Percentiles rank a stretch among this genome's conserved stretches.
These are phyloP conservation scores for Amblyopsis rosae DNA, from an alignment of 2,113 vertebrate species.

Conservation along the genomic window DNA sequence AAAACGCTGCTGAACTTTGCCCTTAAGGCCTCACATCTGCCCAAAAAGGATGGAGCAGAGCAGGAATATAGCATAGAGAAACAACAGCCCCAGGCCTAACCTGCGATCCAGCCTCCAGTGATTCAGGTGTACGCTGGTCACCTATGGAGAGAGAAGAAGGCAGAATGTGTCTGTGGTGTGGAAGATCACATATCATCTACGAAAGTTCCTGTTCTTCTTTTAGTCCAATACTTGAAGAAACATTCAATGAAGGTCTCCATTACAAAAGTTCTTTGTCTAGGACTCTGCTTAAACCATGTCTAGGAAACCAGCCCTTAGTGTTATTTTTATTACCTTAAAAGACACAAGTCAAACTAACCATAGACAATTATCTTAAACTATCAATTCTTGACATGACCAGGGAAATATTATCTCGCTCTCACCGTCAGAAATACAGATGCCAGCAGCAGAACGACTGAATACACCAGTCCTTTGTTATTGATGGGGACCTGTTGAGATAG, in stretches of 20 bases:
- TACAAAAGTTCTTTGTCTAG: no score
- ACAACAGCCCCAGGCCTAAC: conserved; percentile 74
- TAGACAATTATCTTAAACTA: no score
- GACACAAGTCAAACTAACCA: no score
- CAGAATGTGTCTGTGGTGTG: neutral
- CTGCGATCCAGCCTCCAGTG: conserved; percentile 79
- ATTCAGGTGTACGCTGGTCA: conserved; percentile 77
- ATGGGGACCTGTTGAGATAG: conserved; percentile 69
- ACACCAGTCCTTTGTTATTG: conserved; percentile 82
- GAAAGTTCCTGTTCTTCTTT: no score
- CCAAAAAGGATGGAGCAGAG: conserved; percentile 80
- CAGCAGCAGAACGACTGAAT: conserved; percentile 80
- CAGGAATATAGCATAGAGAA: conserved; percentile 79
- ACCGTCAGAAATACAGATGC: conserved; percentile 81
- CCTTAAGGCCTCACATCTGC: conserved; percentile 68
- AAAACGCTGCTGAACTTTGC: conserved; percentile 27
- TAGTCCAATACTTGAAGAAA: no score
- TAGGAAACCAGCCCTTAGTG: no score
- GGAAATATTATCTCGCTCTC: conserved; percentile 33
- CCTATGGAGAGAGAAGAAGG: conserved; percentile 49
- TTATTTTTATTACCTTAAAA: no score
- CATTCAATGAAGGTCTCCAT: no score
- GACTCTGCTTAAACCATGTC: no score
- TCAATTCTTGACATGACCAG: no score
- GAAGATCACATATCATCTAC: no score